A percentile compares a stretch with the other conserved stretches of the same genome.
Evolutionary conservation across 2,888 invertebrate species (phyloP).

Genomic region (Notocelia uddmanniana): DNA sequence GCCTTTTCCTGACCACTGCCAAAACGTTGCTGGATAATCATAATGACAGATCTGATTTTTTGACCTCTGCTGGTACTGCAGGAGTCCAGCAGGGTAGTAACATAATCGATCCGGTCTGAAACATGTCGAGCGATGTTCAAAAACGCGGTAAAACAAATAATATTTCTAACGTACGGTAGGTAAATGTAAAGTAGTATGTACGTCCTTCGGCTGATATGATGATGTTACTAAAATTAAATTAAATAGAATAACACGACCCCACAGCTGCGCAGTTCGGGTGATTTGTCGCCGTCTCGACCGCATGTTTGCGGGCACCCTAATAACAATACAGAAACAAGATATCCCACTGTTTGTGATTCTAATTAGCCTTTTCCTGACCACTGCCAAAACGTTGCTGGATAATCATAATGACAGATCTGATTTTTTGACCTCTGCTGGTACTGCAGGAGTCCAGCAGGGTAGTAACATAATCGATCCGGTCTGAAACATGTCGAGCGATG

Average conservation of each 20-base stretch:
- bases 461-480: too few relatives aligned
- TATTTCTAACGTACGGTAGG: too few relatives aligned
- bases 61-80: too few relatives aligned
- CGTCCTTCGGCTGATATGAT: too few relatives aligned
- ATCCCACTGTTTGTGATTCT: slow-evolving; percentile 16
- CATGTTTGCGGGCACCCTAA: slow-evolving; percentile 39
- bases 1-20: slow-evolving; percentile 19
- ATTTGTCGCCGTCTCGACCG: slow-evolving; percentile 41
- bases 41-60: neutral
- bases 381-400: neutral
- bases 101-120: too few relatives aligned
- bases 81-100: too few relatives aligned
- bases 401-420: neutral
- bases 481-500: too few relatives aligned
- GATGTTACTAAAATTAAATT: neutral
- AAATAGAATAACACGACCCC: neutral
- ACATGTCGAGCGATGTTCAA: too few relatives aligned
- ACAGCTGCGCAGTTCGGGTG: slow-evolving; percentile 10
- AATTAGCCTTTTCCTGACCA: slow-evolving; percentile 30
- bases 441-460: too few relatives aligned
- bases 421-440: too few relatives aligned
- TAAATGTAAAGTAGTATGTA: too few relatives aligned
- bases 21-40: neutral
- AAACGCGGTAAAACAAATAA: too few relatives aligned
- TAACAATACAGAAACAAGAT: slow-evolving; percentile 37